Conservation (phyloP, 2,888 invertebrate genomes). For the Chaitophorus viminalis region DNA sequence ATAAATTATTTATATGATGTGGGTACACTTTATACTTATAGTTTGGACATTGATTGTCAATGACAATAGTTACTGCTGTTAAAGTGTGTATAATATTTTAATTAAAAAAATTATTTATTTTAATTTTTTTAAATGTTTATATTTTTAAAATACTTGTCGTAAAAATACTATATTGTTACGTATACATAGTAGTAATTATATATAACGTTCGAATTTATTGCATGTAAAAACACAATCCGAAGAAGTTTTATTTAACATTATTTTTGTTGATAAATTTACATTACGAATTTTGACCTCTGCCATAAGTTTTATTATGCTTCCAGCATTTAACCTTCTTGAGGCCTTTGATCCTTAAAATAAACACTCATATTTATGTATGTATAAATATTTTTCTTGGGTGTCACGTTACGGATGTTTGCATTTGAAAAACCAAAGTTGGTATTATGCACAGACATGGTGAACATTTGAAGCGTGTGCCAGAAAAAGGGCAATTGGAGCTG, state of each 20-base stretch:
- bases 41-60: neutral
- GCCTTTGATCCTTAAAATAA: constrained; percentile 47
- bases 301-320: neutral
- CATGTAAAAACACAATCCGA: neutral
- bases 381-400: constrained; percentile 24
- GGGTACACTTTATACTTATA: too few relatives aligned
- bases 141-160: too few relatives aligned
- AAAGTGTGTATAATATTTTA: too few relatives aligned
- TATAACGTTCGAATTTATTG: too few relatives aligned
- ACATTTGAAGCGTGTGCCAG: constrained; percentile 49
- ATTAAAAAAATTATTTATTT: too few relatives aligned
- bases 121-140: too few relatives aligned
- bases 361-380: constrained; percentile 24
- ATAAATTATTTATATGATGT: too few relatives aligned
- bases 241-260: neutral
- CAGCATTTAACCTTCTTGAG: constrained; percentile 18
- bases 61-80: neutral
- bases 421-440: constrained; percentile 51
- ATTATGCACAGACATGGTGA: constrained; percentile 43
- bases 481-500: constrained; percentile 40
- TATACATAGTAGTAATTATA: too few relatives aligned
- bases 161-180: too few relatives aligned
- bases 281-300: neutral
- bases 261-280: neutral
- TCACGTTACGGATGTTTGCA: constrained; percentile 52